Conservation (phyloP, 2,888 invertebrate genomes). For the Lampropteryx suffumata region DNA sequence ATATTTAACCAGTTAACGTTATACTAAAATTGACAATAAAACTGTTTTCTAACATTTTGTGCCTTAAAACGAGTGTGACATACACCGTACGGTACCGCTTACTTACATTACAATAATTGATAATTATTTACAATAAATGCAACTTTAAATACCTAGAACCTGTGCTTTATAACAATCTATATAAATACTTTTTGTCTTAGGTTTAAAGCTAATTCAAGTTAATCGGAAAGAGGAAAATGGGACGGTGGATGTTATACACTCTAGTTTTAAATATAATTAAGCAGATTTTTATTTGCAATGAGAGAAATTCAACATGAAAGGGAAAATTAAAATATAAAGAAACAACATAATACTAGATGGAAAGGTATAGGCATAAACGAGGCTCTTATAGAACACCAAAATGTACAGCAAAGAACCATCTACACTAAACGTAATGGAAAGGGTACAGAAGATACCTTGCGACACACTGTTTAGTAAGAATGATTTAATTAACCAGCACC, state of each 20-base stretch:
- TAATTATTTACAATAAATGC: conserved; percentile 82
- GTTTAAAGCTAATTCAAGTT: conserved; percentile 76
- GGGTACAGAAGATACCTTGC: no score
- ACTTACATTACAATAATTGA: conserved; percentile 55
- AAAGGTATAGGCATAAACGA: conserved; percentile 30
- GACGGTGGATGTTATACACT: conserved; percentile 76
- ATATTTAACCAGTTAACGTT: conserved; percentile 56
- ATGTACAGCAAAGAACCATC: neutral
- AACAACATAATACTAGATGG: conserved; percentile 15
- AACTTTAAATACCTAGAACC: conserved; percentile 78
- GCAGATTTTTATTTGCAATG: conserved; percentile 51
- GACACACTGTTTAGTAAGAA: no score
- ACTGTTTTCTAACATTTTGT: conserved; percentile 78
- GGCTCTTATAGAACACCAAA: conserved; percentile 38
- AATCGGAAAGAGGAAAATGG: conserved; percentile 78
- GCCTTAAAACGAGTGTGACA: conserved; percentile 81
- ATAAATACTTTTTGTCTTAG: conserved; percentile 73
- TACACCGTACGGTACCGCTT: conserved; percentile 75
- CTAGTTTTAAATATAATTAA: conserved; percentile 68
- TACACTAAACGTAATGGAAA: neutral
- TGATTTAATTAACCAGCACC: no score
- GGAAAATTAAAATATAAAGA: conserved; percentile 27
- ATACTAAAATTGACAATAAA: conserved; percentile 81
- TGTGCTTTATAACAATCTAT: conserved; percentile 82
- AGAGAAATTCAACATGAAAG: conserved; percentile 49